Evolutionary conservation across 2,888 invertebrate genomes (phyloP).

Genomic region (Isoperla grammatica): DNA sequence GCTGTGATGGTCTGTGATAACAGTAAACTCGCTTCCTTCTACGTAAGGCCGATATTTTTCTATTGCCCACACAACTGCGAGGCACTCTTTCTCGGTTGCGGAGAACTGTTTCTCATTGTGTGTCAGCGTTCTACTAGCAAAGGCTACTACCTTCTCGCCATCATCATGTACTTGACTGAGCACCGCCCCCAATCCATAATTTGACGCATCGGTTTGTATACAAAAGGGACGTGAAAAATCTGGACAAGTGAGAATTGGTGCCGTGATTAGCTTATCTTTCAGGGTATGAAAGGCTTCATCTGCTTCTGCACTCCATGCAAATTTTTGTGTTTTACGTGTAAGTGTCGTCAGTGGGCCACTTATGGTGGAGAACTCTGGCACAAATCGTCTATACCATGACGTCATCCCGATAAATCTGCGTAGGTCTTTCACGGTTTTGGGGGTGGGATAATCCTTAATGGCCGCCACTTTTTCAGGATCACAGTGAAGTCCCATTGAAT

Average conservation of each 20-base stretch:
- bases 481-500: constrained; percentile 11
- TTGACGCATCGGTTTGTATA: constrained; percentile 35
- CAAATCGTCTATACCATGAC: too few relatives aligned
- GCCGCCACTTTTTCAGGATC: constrained; percentile 21
- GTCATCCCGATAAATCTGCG: too few relatives aligned
- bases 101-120: constrained; percentile 6
- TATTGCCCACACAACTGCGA: constrained; percentile 16
- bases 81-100: constrained; percentile 2
- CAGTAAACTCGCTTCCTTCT: constrained; percentile 15
- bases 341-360: too few relatives aligned
- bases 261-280: constrained; percentile 19
- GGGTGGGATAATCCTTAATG: constrained; percentile 28
- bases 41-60: constrained; percentile 21
- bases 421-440: too few relatives aligned
- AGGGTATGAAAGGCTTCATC: constrained; percentile 25
- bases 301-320: not conserved
- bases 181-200: constrained; percentile 35
- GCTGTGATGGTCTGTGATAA: constrained; percentile 8
- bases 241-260: constrained; percentile 33
- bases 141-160: constrained; percentile 22
- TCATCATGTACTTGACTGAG: constrained; percentile 27
- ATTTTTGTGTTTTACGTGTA: constrained; percentile 20
- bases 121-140: constrained; percentile 10
- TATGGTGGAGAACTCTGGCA: too few relatives aligned
- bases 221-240: constrained; percentile 31